These are phyloP conservation scores for Dromius quadrimaculatus DNA, from an alignment of 2,888 invertebrate species.

Conservation along the genomic window DNA sequence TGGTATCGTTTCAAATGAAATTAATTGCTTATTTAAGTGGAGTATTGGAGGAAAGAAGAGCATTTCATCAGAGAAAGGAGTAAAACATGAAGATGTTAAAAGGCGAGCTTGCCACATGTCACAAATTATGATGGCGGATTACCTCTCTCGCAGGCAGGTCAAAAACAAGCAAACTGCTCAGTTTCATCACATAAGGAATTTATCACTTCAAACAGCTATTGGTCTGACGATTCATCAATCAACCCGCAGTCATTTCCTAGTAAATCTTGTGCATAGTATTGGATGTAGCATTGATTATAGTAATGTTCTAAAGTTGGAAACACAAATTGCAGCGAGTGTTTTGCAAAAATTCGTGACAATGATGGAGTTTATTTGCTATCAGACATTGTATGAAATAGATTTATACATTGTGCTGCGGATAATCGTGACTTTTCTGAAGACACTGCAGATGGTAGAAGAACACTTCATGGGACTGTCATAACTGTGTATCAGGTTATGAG, in stretches of 20 bases:
- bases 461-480: background rate
- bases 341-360: background rate
- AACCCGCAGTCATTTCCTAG: conserved; percentile 11
- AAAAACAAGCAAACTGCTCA: conserved; percentile 16
- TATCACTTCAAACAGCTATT: conserved; percentile 11
- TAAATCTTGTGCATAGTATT: conserved; percentile 19
- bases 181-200: conserved; percentile 9
- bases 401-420: conserved; percentile 32
- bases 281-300: background rate
- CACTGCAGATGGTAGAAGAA: conserved; percentile 19
- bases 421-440: conserved; percentile 27
- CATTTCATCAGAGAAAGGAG: background rate
- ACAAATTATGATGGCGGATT: conserved; percentile 12
- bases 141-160: conserved; percentile 18
- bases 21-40: conserved; percentile 3
- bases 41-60: conserved; percentile 7
- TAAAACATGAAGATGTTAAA: conserved; percentile 15
- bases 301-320: background rate
- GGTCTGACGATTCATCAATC: conserved; percentile 16
- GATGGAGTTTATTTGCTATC: conserved; percentile 8
- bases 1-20: background rate
- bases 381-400: conserved; percentile 6
- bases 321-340: background rate
- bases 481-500: conserved; percentile 24
- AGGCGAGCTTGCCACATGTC: conserved; percentile 11